Evolutionary conservation across 2,113 vertebrate species (phyloP).

Genomic region (Istiophorus platypterus): DNA sequence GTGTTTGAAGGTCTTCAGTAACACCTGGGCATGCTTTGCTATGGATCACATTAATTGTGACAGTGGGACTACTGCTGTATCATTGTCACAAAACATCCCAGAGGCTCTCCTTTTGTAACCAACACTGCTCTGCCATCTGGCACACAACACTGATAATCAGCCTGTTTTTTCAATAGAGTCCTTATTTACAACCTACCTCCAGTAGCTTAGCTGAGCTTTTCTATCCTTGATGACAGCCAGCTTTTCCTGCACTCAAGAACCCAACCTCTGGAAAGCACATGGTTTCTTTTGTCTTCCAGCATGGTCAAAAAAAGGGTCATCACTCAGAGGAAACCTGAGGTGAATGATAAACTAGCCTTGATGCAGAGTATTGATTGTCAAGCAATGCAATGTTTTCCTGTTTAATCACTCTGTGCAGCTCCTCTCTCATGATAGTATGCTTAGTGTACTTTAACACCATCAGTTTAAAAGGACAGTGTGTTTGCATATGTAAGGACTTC

Average conservation of each 20-base stretch:
- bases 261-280: constrained; percentile 40
- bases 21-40: constrained; percentile 7
- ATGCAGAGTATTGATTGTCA: constrained; percentile 41
- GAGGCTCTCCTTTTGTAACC: constrained; percentile 11
- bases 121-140: constrained; percentile 27
- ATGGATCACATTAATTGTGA: constrained; percentile 29
- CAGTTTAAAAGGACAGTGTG: neutral
- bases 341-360: constrained; percentile 46
- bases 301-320: constrained; percentile 16
- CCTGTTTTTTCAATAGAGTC: constrained; percentile 13
- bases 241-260: neutral
- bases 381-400: constrained; percentile 40
- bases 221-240: constrained; percentile 19
- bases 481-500: neutral
- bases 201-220: constrained; percentile 10
- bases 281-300: constrained; percentile 44
- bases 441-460: constrained; percentile 18
- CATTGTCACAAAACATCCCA: constrained; percentile 8
- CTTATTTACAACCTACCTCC: constrained; percentile 4
- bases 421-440: constrained; percentile 16
- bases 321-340: constrained; percentile 42
- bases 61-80: constrained; percentile 12
- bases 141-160: constrained; percentile 5
- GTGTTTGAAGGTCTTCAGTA: constrained; percentile 29
- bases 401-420: constrained; percentile 20